Percentiles rank a stretch among this genome's conserved stretches.
phyloP scores from a whole-genome alignment of 2,888 invertebrate species.

The Neoascia interrupta region DNA sequence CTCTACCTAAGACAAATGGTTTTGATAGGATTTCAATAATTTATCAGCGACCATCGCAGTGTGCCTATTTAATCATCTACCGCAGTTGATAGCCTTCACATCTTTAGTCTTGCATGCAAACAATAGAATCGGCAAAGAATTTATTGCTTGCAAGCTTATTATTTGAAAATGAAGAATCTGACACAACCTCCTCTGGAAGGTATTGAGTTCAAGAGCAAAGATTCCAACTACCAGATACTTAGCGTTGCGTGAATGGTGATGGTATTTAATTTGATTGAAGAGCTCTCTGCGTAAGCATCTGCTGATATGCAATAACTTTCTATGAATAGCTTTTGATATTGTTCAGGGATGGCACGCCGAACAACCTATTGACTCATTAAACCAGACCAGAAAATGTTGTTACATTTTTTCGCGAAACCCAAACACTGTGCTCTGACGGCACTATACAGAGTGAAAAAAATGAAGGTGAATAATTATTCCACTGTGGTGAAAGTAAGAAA shows the following conservation, averaged over 20 bases:
- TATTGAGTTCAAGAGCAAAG: constrained; percentile 58
- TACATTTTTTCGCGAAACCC: constrained; percentile 11
- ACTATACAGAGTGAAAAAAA: neutral
- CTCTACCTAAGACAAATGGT: too few species aligned
- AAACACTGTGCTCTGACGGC: neutral
- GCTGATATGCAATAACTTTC: constrained; percentile 29
- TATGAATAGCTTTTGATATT: constrained; percentile 10
- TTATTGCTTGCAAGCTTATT: constrained; percentile 57
- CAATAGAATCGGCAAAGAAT: constrained; percentile 64
- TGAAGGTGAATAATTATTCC: constrained; percentile 7
- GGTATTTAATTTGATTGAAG: too few species aligned
- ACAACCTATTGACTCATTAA: constrained; percentile 19
- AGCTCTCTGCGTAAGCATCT: constrained; percentile 35
- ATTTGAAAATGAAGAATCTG: constrained; percentile 52
- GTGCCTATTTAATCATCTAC: constrained; percentile 38
- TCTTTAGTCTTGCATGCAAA: constrained; percentile 57
- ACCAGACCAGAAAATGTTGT: neutral
- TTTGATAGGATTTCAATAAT: neutral
- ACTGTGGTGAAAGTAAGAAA: constrained; percentile 50
- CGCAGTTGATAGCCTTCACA: constrained; percentile 49
- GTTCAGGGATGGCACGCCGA: constrained; percentile 2
- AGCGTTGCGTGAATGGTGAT: too few species aligned
- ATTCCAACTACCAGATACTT: too few species aligned
- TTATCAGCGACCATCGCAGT: constrained; percentile 16
- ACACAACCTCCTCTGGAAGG: constrained; percentile 29